Evolutionary conservation across 2,113 vertebrate species (phyloP).

Genomic region (Albula glossodonta): DNA sequence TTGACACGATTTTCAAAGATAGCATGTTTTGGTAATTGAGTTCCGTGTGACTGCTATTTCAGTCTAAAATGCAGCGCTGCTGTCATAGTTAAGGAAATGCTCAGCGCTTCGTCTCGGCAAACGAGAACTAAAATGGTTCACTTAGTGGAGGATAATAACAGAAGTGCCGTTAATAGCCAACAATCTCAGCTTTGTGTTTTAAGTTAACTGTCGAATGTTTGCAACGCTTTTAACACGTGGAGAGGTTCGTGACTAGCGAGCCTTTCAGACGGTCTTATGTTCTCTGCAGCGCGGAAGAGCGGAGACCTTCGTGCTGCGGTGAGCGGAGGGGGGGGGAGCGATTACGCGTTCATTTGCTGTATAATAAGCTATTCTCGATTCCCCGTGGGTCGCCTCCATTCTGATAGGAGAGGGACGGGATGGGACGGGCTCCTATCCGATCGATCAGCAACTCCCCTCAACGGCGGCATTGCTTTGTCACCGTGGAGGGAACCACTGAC

Average conservation of each 20-base stretch:
- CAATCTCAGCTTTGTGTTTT: neutral
- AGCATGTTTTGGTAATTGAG: neutral
- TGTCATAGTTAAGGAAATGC: neutral
- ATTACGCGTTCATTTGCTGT: conserved; percentile 62
- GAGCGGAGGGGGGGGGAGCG: neutral
- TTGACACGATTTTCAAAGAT: too few species aligned
- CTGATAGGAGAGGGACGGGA: neutral
- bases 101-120: neutral
- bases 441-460: conserved; percentile 58
- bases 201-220: neutral
- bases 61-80: neutral
- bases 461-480: conserved; percentile 56
- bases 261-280: neutral
- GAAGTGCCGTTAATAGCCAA: neutral
- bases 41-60: neutral
- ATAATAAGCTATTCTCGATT: conserved; percentile 39
- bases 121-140: neutral
- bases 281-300: neutral
- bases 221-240: neutral
- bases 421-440: conserved; percentile 45
- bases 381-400: conserved; percentile 36
- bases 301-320: neutral
- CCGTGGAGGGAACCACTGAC: conserved; percentile 50
- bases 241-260: neutral
- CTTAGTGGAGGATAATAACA: neutral